A percentile compares a stretch with the other conserved stretches of the same genome.
Conservation (phyloP, 92 coral and sea anemone species). For the Palythoa caribaeorum region DNA sequence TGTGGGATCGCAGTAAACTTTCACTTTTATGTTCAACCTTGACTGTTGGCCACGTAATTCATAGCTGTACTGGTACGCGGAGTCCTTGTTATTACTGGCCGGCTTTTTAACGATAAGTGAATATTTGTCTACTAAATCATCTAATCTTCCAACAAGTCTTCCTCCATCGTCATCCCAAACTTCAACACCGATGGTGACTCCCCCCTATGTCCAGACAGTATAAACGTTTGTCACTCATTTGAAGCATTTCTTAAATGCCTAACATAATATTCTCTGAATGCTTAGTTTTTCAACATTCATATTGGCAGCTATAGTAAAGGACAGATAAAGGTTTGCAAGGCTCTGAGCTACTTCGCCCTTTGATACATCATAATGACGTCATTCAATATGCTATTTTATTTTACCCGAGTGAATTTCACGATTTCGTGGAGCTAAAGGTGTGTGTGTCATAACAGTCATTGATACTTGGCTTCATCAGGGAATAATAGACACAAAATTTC, state of each 20-base stretch:
- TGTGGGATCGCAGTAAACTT: constrained; percentile 75
- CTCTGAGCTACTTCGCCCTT: no score
- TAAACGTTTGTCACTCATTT: background rate
- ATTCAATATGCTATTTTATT: no score
- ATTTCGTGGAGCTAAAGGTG: no score
- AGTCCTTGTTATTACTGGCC: constrained; percentile 51
- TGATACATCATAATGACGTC: no score
- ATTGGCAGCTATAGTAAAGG: background rate
- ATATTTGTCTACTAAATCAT: constrained; percentile 86
- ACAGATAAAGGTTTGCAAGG: no score
- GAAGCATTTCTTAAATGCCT: background rate
- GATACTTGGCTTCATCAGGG: no score
- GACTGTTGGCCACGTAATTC: constrained; percentile 74
- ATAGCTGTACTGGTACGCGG: constrained; percentile 45
- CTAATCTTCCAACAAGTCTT: constrained; percentile 69
- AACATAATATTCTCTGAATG: background rate
- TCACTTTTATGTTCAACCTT: constrained; percentile 66
- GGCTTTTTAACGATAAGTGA: constrained; percentile 56
- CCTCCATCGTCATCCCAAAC: constrained; percentile 94
- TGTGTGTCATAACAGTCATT: no score
- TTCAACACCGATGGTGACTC: constrained; percentile 72
- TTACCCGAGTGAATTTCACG: no score
- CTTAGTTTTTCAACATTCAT: background rate
- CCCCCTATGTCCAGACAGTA: constrained; percentile 20
- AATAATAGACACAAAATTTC: no score